Percentiles rank a stretch among this genome's conserved stretches.
Conservation (phyloP, 2,797 vertebrate species). For the Lacerta viridis region DNA sequence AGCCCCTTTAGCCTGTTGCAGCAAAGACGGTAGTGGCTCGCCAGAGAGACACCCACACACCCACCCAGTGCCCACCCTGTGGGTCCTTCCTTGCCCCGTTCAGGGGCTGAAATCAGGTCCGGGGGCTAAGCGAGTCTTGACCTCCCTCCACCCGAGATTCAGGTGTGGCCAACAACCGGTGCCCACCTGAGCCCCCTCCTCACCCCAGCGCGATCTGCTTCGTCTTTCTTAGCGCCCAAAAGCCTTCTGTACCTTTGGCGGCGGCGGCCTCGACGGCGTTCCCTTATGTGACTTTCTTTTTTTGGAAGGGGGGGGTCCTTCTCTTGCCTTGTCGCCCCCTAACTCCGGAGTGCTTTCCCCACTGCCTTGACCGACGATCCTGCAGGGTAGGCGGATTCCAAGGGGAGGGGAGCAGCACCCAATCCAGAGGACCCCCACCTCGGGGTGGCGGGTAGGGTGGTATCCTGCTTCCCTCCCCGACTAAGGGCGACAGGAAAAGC, state of each 20-base stretch:
- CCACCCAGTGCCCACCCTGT: too few species aligned
- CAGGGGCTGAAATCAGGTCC: not conserved
- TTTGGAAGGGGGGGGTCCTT: rapidly evolving
- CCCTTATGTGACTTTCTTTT: not conserved
- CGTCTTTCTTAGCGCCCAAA: not conserved
- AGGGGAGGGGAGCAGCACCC: too few species aligned
- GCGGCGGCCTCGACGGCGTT: not conserved
- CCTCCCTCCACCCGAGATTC: not conserved
- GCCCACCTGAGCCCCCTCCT: not conserved
- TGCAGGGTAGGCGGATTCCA: too few species aligned
- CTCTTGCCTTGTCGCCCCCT: not conserved
- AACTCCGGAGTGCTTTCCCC: not conserved
- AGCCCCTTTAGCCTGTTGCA: rapidly evolving
- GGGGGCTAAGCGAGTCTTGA: not conserved
- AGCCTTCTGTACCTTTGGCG: not conserved
- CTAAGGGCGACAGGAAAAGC: not conserved
- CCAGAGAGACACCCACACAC: not conserved
- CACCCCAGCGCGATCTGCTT: too few species aligned
- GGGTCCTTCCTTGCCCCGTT: not conserved
- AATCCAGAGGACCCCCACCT: not conserved
- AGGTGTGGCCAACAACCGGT: rapidly evolving
- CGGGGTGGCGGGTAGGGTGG: not conserved
- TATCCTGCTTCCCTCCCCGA: not conserved
- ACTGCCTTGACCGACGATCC: not conserved
- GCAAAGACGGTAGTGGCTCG: rapidly evolving